A percentile compares a stretch with the other conserved stretches of the same genome.
Evolutionary conservation across 2,113 vertebrate species (phyloP).

Genomic region (Paralichthys olivaceus): DNA sequence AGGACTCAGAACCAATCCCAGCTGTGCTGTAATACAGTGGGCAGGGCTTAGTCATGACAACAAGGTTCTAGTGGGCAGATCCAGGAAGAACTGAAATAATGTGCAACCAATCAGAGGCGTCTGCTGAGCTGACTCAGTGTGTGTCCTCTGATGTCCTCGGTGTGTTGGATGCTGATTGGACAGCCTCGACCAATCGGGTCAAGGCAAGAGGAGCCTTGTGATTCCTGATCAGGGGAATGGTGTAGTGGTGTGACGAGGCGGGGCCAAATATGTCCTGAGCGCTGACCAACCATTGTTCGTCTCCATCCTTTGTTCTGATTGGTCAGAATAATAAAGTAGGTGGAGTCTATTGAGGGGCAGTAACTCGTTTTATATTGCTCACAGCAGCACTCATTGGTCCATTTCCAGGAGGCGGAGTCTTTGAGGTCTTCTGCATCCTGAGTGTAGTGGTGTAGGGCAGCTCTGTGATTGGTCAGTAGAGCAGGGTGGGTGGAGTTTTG

Average conservation of each 20-base stretch:
- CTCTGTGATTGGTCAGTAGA: constrained; percentile 72
- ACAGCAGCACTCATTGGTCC: constrained; percentile 21
- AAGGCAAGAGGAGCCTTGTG: not conserved
- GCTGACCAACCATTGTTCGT: not conserved
- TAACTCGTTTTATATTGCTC: no score
- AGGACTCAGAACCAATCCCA: constrained; percentile 7
- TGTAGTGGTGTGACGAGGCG: not conserved
- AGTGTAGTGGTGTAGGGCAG: constrained; percentile 72
- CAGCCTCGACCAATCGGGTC: not conserved
- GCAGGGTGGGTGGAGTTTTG: constrained; percentile 80
- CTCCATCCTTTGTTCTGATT: constrained; percentile 11
- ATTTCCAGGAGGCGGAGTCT: constrained; percentile 6
- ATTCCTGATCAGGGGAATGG: constrained; percentile 42
- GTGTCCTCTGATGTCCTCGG: not conserved
- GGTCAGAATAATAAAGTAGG: not conserved
- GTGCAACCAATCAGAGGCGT: not conserved
- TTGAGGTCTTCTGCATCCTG: constrained; percentile 63
- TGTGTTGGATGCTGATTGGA: constrained; percentile 9
- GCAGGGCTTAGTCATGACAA: not conserved
- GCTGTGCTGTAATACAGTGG: not conserved
- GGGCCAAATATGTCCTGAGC: constrained; percentile 5
- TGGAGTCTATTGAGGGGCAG: not conserved
- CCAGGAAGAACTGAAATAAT: no score
- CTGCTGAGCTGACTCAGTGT: not conserved
- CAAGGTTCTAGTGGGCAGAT: no score